phyloP scores from a whole-genome alignment of 2,797 vertebrate species.

The Propithecus deckenii region DNA sequence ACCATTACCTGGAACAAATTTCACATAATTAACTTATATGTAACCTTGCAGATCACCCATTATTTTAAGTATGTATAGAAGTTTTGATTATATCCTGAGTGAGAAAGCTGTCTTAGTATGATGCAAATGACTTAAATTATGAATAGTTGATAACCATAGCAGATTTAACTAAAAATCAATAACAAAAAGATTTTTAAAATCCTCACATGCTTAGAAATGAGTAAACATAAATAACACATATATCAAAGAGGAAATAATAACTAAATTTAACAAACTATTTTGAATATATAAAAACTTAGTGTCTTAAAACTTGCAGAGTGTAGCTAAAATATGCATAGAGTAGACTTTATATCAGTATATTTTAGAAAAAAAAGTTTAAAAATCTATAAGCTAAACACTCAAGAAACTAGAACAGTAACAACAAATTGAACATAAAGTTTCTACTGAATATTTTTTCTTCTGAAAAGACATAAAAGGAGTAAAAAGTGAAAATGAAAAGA shows the following conservation, averaged over 20 bases:
- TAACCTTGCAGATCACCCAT: not conserved
- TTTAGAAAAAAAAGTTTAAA: not conserved
- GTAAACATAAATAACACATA: not conserved
- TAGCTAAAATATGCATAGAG: not conserved
- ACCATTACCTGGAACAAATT: not conserved
- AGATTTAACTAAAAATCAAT: not conserved
- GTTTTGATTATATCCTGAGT: not conserved
- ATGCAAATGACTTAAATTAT: not conserved
- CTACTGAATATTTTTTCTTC: too few relatives aligned
- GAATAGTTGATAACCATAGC: not conserved
- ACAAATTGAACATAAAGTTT: not conserved
- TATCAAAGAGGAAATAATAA: not conserved
- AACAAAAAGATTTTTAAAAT: not conserved
- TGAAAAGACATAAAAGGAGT: not conserved
- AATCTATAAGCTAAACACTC: not conserved
- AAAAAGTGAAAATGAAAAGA: not conserved
- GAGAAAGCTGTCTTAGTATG: not conserved
- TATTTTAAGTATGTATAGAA: not conserved
- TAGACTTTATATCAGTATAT: not conserved
- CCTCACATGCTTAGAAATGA: not conserved
- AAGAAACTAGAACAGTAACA: not conserved
- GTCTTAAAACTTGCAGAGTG: not conserved
- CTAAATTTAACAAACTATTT: not conserved
- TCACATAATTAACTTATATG: not conserved
- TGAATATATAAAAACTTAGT: not conserved